Base-by-base conservation (phyloP, 2,113 vertebrate species). In the Notarius quadriscutis region DNA sequence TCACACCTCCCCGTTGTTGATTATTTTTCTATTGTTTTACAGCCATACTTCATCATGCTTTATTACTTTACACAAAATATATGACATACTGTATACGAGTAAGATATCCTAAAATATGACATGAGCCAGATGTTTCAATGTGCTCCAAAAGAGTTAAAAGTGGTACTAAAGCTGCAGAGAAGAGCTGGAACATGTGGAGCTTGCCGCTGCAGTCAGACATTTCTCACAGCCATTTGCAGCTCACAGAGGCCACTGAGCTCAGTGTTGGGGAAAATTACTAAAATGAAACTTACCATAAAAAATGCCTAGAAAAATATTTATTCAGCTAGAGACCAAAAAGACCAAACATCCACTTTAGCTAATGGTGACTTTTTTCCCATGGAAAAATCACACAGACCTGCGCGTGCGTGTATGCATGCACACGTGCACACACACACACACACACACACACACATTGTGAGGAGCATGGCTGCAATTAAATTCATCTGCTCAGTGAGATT, bases 221-320 rank as follows among this genome's bases (percentile, higher is more conserved):
- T 88, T 89, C 60, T 86, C 65, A 83, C 79, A 86, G 75, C 63
- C 65, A 83, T 83, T 48, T 48, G 27, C 18, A 1, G 55, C 83
- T 72, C 25, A 85, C 78, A 72, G 15, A 77, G 67, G 67, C 11
- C 84, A 85, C 14, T 62, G 71, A 75, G 22, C 71, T 78, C 71
- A 60, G 9, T 57, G 34, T 15, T 63, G 57, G 41, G 41, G 72
- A n/a, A 30, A 85, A 63, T 85, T 22, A 12, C 84, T 85, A 10
- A 85, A 77, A 78, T 85, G 14, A 89, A 69, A 62, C 79, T 69
- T 58, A 78, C 58, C 75, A 85, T 60, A 84, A 79, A 84, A 88
- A n/a, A 67, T 25, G 20, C 20, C n/a, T 57, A 82, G 87, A 85
- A 86, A 82, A 84, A 86, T 89, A 72, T 89, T 89, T 89, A 86